phyloP scores from a whole-genome alignment of 2,888 invertebrate genomes.

The Nemoura dubitans region DNA sequence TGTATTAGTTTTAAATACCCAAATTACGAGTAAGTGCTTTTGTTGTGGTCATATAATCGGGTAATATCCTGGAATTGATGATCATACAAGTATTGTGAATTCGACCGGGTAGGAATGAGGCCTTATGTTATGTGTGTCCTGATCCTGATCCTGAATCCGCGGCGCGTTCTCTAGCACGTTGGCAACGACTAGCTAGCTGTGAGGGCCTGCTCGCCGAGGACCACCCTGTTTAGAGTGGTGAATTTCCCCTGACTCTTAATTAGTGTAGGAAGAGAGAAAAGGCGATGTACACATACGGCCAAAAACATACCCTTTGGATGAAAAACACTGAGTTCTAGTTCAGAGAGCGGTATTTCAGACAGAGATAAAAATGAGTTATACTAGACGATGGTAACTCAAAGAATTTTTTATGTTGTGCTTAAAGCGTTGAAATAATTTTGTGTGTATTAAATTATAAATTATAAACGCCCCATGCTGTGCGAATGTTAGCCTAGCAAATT shows the following conservation, averaged over 20 bases:
- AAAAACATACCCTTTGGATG: not conserved
- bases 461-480: not conserved
- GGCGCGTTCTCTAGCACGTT: not conserved
- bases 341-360: not conserved
- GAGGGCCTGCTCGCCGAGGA: not conserved
- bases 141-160: no score
- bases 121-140: not conserved
- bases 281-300: slow-evolving; percentile 16
- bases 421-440: not conserved
- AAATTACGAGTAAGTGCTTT: no score
- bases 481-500: not conserved
- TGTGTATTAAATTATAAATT: not conserved
- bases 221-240: slow-evolving; percentile 39
- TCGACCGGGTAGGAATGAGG: not conserved
- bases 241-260: slow-evolving; percentile 46
- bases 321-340: not conserved
- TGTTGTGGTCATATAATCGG: not conserved
- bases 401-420: not conserved
- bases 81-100: slow-evolving; percentile 29
- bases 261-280: slow-evolving; percentile 36
- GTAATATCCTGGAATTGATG: not conserved
- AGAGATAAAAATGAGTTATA: no score
- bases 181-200: not conserved
- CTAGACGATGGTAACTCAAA: not conserved
- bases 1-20: no score